Evolutionary conservation across 2,888 invertebrate genomes (phyloP).

Genomic region (Kryphioiulus occultus): DNA sequence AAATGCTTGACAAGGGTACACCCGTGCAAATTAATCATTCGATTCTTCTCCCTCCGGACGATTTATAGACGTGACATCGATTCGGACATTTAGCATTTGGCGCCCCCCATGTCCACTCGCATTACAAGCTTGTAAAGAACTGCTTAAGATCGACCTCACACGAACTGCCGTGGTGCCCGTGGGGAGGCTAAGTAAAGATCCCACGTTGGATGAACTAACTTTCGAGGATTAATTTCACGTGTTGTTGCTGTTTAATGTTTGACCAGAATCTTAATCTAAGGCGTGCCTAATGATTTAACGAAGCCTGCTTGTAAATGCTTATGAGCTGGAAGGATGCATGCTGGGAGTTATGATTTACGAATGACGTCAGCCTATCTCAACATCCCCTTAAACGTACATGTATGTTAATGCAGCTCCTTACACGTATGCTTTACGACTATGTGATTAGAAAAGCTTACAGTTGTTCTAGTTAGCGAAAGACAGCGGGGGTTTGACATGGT

Average conservation of each 20-base stretch:
- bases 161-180: not conserved
- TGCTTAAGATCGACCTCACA: not conserved
- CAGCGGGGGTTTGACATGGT: too few relatives aligned
- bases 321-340: not conserved
- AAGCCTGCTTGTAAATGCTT: not conserved
- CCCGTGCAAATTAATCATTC: not conserved
- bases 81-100: not conserved
- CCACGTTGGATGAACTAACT: not conserved
- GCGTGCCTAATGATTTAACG: not conserved
- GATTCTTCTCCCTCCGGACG: not conserved
- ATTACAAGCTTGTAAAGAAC: not conserved
- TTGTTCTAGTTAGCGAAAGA: not conserved
- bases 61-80: not conserved
- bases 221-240: not conserved
- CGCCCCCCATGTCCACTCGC: not conserved
- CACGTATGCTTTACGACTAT: not conserved
- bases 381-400: not conserved
- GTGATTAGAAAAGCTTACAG: not conserved
- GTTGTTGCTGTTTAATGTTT: not conserved
- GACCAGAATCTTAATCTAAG: not conserved
- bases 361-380: slow-evolving; percentile 20
- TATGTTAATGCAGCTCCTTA: not conserved
- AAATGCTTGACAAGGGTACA: not conserved
- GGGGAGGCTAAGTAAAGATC: not conserved
- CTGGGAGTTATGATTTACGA: slow-evolving; percentile 28